Base-by-base conservation (phyloP, 2,888 invertebrate species). In the Nipponacmea schrenckii region DNA sequence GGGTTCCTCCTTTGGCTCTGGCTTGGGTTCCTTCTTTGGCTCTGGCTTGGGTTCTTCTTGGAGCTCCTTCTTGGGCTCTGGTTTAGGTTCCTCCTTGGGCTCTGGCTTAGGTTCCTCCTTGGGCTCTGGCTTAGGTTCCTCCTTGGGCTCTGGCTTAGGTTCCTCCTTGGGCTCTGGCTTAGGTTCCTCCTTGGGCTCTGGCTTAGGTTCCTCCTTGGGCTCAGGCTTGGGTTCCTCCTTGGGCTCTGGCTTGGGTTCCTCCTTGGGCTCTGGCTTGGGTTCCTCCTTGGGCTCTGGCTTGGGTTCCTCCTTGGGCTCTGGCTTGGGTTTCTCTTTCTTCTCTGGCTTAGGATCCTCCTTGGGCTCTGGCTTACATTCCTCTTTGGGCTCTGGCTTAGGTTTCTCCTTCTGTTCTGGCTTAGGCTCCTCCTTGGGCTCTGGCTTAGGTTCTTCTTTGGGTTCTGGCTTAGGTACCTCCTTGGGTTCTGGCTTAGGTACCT, bases 201-300 rank as follows among this genome's bases (percentile, higher is more conserved):
- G 20, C 0, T 56, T 56, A 4, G 56, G 20, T n/a, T 27, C 20
- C n/a, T 14, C 62, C 31, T 45, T 26, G 24, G 65, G 45, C 0
- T 65, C 45, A 27, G 26, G 56, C 26, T 63, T 67, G 24, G 63
- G 8, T 31, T 69, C 67, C 64, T 69, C 48, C 15, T 69, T 24
- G 26, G 62, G 39, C n/a, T 69, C 62, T 46, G 27, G 44, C 10
- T 17, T 64, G 46, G 39, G 46, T 39, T 67, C 64, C 56, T 66
- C 56, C 27, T 31, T 50, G 12, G 45, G 2, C n/a, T 71, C 26
- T 7, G 14, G 39, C 15, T 20, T 62, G 46, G 67, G 26, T 46
- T 63, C 39, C 15, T 64, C 31, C 31, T 69, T 64, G 17, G 70
- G 56, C 26, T 71, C 62, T 45, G 63, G 62, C 20, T 56, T 27